A percentile compares a stretch with the other conserved stretches of the same genome.
phyloP scores from a whole-genome alignment of 1,140 invertebrate species.

The Daktulosphaira vitifoliae region DNA sequence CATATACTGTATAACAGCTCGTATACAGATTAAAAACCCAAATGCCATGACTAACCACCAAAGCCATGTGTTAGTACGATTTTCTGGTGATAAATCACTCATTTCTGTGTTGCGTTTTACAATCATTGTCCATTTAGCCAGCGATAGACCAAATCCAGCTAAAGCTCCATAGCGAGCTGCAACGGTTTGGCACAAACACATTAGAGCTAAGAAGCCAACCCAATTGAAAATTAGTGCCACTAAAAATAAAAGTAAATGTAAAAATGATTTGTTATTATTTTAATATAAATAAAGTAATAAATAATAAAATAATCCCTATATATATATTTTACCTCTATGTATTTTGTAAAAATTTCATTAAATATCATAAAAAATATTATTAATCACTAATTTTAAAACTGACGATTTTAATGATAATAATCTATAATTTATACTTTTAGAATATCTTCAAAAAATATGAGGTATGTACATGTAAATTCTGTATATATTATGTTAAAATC shows the following conservation, averaged over 20 bases:
- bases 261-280: too few relatives aligned
- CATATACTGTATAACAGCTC: slow-evolving; percentile 79
- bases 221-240: slow-evolving; percentile 88
- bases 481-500: too few relatives aligned
- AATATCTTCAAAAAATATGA: too few relatives aligned
- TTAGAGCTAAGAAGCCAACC: slow-evolving; percentile 83
- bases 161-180: slow-evolving; percentile 85
- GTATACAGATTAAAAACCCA: slow-evolving; percentile 75
- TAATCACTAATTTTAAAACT: too few relatives aligned
- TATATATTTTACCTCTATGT: too few relatives aligned
- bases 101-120: slow-evolving; percentile 82
- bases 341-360: too few relatives aligned
- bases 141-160: slow-evolving; percentile 81
- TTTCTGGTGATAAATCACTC: slow-evolving; percentile 56
- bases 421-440: too few relatives aligned
- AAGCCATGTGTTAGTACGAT: slow-evolving; percentile 61
- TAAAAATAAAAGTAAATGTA: slow-evolving; percentile 46
- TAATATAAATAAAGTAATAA: slow-evolving; percentile 76
- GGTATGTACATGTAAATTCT: too few relatives aligned
- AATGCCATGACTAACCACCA: slow-evolving; percentile 86
- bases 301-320: slow-evolving; percentile 54
- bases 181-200: slow-evolving; percentile 89
- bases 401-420: too few relatives aligned
- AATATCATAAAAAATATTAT: too few relatives aligned
- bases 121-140: slow-evolving; percentile 90